Conservation (phyloP, 1,140 invertebrate genomes). For the Calosoma granatense region DNA sequence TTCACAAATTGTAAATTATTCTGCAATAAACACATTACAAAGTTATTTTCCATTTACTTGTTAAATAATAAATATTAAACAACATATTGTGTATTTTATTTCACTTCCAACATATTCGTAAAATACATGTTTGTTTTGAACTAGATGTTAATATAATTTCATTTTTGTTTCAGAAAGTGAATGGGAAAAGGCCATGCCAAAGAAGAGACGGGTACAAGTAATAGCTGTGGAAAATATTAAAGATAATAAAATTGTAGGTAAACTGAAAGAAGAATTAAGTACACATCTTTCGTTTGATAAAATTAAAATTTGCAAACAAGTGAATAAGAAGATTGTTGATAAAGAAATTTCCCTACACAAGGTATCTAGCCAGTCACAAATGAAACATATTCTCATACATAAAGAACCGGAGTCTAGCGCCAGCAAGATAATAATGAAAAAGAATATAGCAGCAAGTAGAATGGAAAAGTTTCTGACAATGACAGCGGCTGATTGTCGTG, state of each 20-base stretch:
- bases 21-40: no score
- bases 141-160: neutral
- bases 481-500: constrained; percentile 19
- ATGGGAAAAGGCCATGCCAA: neutral
- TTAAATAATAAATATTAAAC: no score
- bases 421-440: neutral
- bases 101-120: no score
- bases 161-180: neutral
- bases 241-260: neutral
- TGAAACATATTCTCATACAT: neutral
- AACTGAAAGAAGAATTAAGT: constrained; percentile 1
- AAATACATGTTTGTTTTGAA: no score
- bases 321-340: neutral
- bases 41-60: no score
- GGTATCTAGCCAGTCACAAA: neutral
- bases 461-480: constrained; percentile 25
- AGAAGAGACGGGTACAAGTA: neutral
- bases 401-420: neutral
- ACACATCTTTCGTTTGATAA: neutral
- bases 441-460: neutral
- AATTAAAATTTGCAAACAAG: neutral
- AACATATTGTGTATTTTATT: no score
- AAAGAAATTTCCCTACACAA: neutral
- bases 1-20: no score
- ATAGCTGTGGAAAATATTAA: neutral